These are phyloP conservation scores for Alcedo quadribrachys DNA, from an alignment of 2,797 vertebrate genomes.

Conservation along the genomic window DNA sequence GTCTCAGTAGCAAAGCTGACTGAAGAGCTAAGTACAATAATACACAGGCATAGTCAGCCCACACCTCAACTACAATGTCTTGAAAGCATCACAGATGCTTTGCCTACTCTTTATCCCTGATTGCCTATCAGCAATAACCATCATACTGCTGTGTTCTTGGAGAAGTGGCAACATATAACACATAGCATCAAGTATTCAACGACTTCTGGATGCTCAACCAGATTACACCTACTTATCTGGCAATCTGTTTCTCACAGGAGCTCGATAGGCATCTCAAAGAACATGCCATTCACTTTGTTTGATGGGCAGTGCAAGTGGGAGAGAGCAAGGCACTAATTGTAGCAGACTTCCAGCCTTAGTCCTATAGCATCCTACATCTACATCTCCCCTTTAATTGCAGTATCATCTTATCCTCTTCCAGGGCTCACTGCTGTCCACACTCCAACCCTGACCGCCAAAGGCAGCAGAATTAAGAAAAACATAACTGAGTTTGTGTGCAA, in stretches of 20 bases:
- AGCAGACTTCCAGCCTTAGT: background rate
- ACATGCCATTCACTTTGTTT: background rate
- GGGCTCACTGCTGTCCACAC: background rate
- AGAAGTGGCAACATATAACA: background rate
- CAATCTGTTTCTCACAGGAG: background rate
- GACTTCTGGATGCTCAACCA: background rate
- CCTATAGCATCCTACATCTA: background rate
- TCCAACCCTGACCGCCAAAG: background rate
- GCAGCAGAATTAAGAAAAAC: background rate
- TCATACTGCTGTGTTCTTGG: background rate
- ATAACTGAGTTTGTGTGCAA: rapidly evolving
- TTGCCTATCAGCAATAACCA: background rate
- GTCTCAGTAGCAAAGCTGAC: background rate
- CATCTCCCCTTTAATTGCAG: background rate
- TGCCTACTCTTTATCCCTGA: background rate
- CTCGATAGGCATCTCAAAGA: background rate
- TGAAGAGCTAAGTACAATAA: background rate
- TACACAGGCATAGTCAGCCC: background rate
- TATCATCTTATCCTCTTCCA: background rate
- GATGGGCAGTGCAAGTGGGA: background rate
- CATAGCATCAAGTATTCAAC: background rate
- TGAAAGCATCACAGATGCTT: rapidly evolving
- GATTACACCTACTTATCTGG: background rate
- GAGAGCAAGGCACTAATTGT: background rate
- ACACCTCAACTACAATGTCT: background rate